These are phyloP conservation scores for Harlomillsia oculata DNA, from an alignment of 1,140 invertebrate genomes.

Conservation along the genomic window DNA sequence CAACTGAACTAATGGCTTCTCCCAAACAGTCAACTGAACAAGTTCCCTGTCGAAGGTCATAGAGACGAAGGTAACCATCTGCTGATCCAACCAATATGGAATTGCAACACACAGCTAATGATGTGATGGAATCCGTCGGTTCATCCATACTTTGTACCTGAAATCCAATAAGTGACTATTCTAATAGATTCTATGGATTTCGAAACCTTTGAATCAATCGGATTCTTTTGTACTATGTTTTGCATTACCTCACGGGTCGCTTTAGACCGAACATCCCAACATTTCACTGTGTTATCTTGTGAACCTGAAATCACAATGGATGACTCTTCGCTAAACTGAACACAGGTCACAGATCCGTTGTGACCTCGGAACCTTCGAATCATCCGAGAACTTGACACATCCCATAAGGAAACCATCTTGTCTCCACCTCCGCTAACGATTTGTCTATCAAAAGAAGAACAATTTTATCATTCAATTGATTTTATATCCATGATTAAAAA, in stretches of 20 bases:
- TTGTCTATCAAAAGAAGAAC: constrained; percentile 45
- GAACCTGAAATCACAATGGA: constrained; percentile 80
- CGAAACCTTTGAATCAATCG: too few species aligned
- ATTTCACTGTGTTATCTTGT: constrained; percentile 78
- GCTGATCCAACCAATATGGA: constrained; percentile 83
- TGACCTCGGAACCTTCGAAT: constrained; percentile 74
- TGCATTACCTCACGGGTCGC: constrained; percentile 38
- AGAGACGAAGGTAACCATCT: constrained; percentile 76
- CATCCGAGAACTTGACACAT: constrained; percentile 73
- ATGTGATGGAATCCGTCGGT: constrained; percentile 86
- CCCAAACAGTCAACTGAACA: constrained; percentile 76
- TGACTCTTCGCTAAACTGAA: constrained; percentile 90
- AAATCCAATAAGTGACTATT: too few species aligned
- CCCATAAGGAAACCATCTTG: constrained; percentile 81
- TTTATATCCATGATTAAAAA: not conserved
- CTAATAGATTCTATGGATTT: too few species aligned
- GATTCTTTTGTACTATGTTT: too few species aligned
- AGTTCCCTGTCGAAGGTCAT: constrained; percentile 79
- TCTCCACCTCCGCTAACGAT: constrained; percentile 78
- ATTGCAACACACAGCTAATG: constrained; percentile 71
- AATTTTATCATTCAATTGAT: not conserved
- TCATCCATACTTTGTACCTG: constrained; percentile 66
- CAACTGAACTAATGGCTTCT: constrained; percentile 61
- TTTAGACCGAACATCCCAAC: constrained; percentile 74
- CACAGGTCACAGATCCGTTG: constrained; percentile 74